These are phyloP conservation scores for Orchesellides sinensis DNA, from an alignment of 2,888 invertebrate genomes.

Conservation along the genomic window DNA sequence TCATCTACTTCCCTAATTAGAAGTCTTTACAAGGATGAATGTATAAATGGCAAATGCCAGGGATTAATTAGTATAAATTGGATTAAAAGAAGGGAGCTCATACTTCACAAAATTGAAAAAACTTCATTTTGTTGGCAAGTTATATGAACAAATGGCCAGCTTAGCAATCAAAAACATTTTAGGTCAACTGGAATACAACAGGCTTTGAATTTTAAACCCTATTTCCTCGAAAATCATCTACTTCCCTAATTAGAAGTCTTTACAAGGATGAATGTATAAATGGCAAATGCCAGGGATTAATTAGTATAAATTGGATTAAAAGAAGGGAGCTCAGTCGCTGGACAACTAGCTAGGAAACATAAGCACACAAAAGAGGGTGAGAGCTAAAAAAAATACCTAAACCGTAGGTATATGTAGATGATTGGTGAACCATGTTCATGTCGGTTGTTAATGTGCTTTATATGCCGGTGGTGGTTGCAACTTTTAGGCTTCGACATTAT, in stretches of 20 bases:
- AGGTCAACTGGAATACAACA: no score
- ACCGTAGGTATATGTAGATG: no score
- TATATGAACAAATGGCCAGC: no score
- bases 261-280: slow-evolving; percentile 63
- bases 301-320: slow-evolving; percentile 71
- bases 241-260: slow-evolving; percentile 49
- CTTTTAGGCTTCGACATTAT: no score
- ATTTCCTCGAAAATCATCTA: slow-evolving; percentile 48
- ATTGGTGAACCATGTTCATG: slow-evolving; percentile 5
- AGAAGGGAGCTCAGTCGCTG: background rate
- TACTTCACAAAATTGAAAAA: no score
- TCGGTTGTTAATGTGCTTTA: slow-evolving; percentile 8
- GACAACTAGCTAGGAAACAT: background rate
- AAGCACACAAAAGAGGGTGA: background rate
- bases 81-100: slow-evolving; percentile 62
- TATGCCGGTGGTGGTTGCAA: background rate
- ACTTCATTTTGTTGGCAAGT: background rate
- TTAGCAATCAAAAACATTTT: no score
- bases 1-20: slow-evolving; percentile 49
- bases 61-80: slow-evolving; percentile 71
- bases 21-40: slow-evolving; percentile 59
- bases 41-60: slow-evolving; percentile 67
- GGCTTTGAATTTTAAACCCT: background rate
- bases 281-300: slow-evolving; percentile 70
- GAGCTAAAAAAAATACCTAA: background rate